Conservation (phyloP, 2,797 vertebrate genomes). For the Tachyglossus aculeatus region DNA sequence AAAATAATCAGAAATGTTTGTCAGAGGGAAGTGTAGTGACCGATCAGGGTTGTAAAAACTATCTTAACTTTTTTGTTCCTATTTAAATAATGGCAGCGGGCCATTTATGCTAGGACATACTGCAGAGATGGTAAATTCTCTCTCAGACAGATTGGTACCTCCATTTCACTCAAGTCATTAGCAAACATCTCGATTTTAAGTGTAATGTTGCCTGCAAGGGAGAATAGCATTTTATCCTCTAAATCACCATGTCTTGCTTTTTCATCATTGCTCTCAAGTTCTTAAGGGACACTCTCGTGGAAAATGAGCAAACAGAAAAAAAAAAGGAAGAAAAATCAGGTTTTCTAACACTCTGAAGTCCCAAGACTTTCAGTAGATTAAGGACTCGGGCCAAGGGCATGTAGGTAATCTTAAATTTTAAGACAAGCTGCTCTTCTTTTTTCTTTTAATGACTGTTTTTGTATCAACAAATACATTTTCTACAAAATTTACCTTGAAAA, state of each 20-base stretch:
- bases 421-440: conserved; percentile 61
- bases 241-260: conserved; percentile 51
- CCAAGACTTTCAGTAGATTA: conserved; percentile 66
- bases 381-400: conserved; percentile 55
- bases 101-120: no score
- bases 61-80: no score
- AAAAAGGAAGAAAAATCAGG: conserved; percentile 57
- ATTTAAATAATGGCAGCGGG: no score
- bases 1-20: no score
- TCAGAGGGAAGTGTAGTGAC: no score
- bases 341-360: conserved; percentile 62
- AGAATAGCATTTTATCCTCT: conserved; percentile 46
- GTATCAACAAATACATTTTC: conserved; percentile 35
- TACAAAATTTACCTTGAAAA: conserved; percentile 25
- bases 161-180: conserved; percentile 20
- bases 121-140: not conserved
- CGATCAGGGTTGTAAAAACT: no score
- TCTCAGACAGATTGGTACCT: conserved; percentile 11
- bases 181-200: conserved; percentile 33
- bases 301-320: conserved; percentile 53
- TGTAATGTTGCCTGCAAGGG: conserved; percentile 4
- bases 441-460: conserved; percentile 44
- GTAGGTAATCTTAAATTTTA: conserved; percentile 66
- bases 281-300: conserved; percentile 39
- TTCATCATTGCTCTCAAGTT: conserved; percentile 38